phyloP scores from a whole-genome alignment of 2,797 vertebrate genomes.

The Chaetophractus vellerosus region DNA sequence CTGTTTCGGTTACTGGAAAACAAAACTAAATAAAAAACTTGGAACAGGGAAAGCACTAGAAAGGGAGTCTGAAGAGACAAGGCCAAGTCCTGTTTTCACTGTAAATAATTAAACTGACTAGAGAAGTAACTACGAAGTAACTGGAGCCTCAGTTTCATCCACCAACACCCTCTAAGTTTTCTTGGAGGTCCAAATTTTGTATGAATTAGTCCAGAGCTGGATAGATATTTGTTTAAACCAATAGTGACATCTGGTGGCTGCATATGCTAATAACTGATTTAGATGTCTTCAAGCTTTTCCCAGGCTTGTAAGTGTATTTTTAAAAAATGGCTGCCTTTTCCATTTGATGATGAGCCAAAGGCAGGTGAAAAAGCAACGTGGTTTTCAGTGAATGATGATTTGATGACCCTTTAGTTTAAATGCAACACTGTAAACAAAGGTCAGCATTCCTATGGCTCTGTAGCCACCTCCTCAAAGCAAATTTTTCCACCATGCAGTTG shows the following conservation, averaged over 20 bases:
- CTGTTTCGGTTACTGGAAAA: not conserved
- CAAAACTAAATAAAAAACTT: not conserved
- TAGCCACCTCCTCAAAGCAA: not conserved
- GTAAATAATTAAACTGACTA: not conserved
- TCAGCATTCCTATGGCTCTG: not conserved
- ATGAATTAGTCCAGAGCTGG: not conserved
- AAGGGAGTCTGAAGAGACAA: not conserved
- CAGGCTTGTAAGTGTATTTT: not conserved
- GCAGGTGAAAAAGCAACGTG: not conserved
- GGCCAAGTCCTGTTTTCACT: not conserved
- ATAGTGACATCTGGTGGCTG: conserved; percentile 85
- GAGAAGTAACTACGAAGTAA: not conserved
- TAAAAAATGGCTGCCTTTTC: conserved; percentile 60
- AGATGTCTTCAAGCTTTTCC: not conserved
- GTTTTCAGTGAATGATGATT: conserved; percentile 15
- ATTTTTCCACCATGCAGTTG: too few species aligned
- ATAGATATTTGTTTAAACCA: conserved; percentile 71
- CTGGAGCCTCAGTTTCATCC: not conserved
- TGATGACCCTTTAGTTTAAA: conserved; percentile 23
- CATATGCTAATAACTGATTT: conserved; percentile 60
- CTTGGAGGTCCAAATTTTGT: not conserved
- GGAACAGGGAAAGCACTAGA: not conserved
- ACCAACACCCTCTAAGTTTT: not conserved
- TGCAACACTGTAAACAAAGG: not conserved
- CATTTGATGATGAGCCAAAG: not conserved